Base-by-base conservation (phyloP, 2,797 vertebrate genomes). In the Austrolebias charrua region DNA sequence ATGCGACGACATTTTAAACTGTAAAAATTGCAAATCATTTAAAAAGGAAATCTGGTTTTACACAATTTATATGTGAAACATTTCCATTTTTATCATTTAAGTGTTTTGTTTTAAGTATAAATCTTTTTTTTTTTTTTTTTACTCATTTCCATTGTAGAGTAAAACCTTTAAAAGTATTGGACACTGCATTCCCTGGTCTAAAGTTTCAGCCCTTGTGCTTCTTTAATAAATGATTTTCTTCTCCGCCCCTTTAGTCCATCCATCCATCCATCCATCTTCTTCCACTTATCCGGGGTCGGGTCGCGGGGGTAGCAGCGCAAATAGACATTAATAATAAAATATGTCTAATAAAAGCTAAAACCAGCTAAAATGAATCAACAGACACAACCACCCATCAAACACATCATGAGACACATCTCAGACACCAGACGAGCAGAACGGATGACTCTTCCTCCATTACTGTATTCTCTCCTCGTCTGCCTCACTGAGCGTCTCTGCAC, bases 391-490 rank as follows among this genome's bases (percentile, higher is more conserved):
- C 61, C 63, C 73, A 66, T 79, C 79, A 69, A 63, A 73, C 40
- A 47, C 43, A 53, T 43, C 48, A 60, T 63, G 15, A 67, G 54
- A 31, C 63, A 57, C 19, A 16, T 55, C 53, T 67, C 72, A 68
- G 71, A 78, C 75, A 47, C 82, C 74, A 85, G 63, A 75, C 44
- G 19, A 73, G 55, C 19, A 16, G 74, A 79, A 65, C 55, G 66
- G 62, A 71, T 71, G 78, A 83, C 75, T 84, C 69, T 66, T 60
- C 69, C 69, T 67, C 71, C 78, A 66, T 69, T 24, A 67, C 74
- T 72, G n/a, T n/a, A n/a, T n/a, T n/a, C 24, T 75, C 60, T 42
- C 66, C 35, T 61, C 81, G 63, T 85, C 79, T 78, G 81, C 76
- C 69, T 82, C 56, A 29, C 78, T 72, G 80, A 81, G 80, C n/a